Base-by-base conservation (phyloP, 2,888 invertebrate species). In the Spodoptera picta region DNA sequence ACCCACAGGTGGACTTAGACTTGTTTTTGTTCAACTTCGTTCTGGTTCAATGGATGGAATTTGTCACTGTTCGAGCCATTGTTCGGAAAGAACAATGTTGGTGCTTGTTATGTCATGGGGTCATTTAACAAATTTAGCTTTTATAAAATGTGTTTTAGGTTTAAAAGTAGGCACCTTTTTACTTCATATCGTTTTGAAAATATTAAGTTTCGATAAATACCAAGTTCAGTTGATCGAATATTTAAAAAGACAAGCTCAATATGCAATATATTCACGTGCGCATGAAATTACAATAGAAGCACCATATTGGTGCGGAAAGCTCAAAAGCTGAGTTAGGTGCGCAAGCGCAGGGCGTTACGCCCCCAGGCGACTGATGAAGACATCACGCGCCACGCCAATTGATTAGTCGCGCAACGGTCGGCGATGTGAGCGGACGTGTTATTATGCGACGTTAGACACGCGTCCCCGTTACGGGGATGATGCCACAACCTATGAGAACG, bases 381-480 rank as follows among this genome's bases (percentile, higher is more conserved):
- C 94, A 94, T 94, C 94, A 94, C 89, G 90, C 87, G 86, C 89
- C 89, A 85, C 88, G 87, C 87, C 93, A 93, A 94, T 94, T 94
- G 94, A 94, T 94, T 94, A 93, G 93, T 90, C 89, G 91, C 94
- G 94, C 91, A 91, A 92, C 94, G 90, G 86, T 83, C 88, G 85
- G 75, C 82, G 86, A 83, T 79, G 78, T 73, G 82, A 79, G 82
- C 87, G 84, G 90, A 90, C 89, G 87, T 93, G 87, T 92, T 93
- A 93, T 93, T 92, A 93, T 92, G 89, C 87, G 90, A 92, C 88
- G 87, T 92, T 93, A 90, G 90, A 90, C 90, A 91, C 90, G 91
- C 91, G 91, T 83, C 88, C 87, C 85, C 84, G 84, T 83, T 87
- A 81, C 82, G 82, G 78, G 75, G 78, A 81, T 75, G 77, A 77